These are phyloP conservation scores for Mythimna albipuncta DNA, from an alignment of 2,888 invertebrate genomes.

Conservation along the genomic window DNA sequence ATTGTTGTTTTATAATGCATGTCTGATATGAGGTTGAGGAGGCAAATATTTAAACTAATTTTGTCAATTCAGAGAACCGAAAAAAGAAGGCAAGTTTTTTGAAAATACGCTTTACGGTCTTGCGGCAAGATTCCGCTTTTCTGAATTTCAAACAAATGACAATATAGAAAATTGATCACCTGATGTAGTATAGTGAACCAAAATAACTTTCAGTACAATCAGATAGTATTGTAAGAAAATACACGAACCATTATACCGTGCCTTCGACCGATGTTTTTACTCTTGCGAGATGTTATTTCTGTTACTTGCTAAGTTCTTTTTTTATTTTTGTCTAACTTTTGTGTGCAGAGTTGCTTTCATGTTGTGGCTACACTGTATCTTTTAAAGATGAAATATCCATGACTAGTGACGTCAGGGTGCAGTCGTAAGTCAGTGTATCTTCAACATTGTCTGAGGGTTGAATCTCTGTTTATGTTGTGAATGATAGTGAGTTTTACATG, in stretches of 20 bases:
- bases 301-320: conserved; percentile 62
- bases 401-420: conserved; percentile 1
- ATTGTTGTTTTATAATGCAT: conserved; percentile 57
- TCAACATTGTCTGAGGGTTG: conserved; percentile 67
- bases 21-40: conserved; percentile 51
- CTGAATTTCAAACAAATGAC: conserved; percentile 59
- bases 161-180: conserved; percentile 49
- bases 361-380: conserved; percentile 49
- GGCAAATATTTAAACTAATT: conserved; percentile 53
- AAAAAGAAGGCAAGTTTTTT: neutral
- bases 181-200: conserved; percentile 56
- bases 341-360: conserved; percentile 57
- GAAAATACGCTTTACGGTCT: conserved; percentile 5
- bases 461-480: conserved; percentile 77
- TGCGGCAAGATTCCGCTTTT: conserved; percentile 40
- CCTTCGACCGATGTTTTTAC: conserved; percentile 71
- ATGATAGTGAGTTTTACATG: conserved; percentile 70
- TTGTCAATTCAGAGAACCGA: conserved; percentile 56
- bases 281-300: conserved; percentile 59
- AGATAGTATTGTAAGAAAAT: conserved; percentile 71
- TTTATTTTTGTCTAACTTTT: conserved; percentile 58
- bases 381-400: conserved; percentile 4
- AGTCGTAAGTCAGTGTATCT: conserved; percentile 37
- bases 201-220: conserved; percentile 56
- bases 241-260: conserved; percentile 72